Evolutionary conservation across 2,113 vertebrate genomes (phyloP).

Genomic region (Rhynchomys soricoides): DNA sequence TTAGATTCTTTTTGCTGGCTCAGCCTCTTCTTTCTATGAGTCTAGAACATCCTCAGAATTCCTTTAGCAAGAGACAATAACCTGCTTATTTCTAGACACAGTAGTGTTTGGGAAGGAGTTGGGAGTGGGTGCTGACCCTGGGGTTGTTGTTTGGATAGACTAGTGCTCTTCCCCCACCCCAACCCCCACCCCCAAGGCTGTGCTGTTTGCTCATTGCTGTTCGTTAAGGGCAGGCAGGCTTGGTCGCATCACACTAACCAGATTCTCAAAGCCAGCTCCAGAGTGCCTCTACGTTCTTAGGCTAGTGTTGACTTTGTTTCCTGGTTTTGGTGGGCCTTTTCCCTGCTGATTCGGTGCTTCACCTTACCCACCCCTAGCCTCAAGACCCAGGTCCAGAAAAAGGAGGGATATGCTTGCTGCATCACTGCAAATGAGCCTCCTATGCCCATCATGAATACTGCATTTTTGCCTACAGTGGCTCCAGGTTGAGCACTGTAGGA

Average conservation of each 20-base stretch:
- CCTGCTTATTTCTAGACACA: not conserved
- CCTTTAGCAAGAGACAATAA: not conserved
- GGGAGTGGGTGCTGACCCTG: conserved; percentile 69
- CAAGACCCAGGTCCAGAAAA: not conserved
- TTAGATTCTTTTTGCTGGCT: not conserved
- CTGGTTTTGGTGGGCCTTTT: not conserved
- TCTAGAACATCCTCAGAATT: not conserved
- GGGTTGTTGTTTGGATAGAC: conserved; percentile 71
- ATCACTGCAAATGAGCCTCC: not conserved
- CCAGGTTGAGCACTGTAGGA: no score
- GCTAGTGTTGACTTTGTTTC: not conserved
- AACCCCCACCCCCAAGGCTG: no score
- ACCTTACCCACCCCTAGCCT: not conserved
- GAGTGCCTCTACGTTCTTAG: not conserved
- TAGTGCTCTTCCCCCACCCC: no score
- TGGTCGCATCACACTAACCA: not conserved
- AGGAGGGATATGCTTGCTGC: not conserved
- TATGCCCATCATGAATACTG: no score
- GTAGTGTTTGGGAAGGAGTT: conserved; percentile 49
- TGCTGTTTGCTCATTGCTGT: conserved; percentile 61
- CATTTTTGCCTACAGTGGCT: not conserved
- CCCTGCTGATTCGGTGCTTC: not conserved
- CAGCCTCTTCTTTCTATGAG: not conserved
- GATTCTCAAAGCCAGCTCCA: not conserved
- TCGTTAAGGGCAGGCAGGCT: conserved; percentile 76